Conservation (phyloP, 2,888 invertebrate species). For the Drosophila affinis region DNA sequence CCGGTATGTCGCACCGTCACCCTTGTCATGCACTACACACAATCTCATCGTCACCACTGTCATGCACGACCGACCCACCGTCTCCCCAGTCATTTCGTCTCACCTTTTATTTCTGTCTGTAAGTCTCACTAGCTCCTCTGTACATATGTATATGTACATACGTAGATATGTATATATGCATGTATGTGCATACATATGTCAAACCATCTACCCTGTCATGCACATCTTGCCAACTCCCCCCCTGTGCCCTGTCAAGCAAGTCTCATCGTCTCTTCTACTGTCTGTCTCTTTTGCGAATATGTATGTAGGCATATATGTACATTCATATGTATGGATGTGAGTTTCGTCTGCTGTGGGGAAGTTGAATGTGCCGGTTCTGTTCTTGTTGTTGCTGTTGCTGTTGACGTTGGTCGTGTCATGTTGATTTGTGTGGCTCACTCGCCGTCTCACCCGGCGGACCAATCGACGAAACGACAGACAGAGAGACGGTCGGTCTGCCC, state of each 20-base stretch:
- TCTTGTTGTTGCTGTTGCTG: constrained; percentile 52
- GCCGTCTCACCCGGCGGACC: constrained; percentile 46
- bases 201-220: neutral
- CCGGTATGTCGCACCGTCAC: too few species aligned
- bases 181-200: neutral
- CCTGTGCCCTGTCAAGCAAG: neutral
- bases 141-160: neutral
- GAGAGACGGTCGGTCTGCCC: constrained; percentile 14
- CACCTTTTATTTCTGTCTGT: constrained; percentile 24
- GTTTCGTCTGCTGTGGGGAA: constrained; percentile 49
- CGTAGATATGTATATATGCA: neutral
- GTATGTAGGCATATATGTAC: neutral
- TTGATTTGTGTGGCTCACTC: constrained; percentile 63
- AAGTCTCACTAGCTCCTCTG: constrained; percentile 36
- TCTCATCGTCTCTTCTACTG: neutral
- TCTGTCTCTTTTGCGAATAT: constrained; percentile 31
- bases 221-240: neutral
- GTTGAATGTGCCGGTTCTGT: constrained; percentile 78
- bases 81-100: neutral
- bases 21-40: neutral
- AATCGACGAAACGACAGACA: constrained; percentile 17
- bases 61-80: neutral
- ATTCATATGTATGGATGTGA: constrained; percentile 55
- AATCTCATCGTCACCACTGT: neutral
- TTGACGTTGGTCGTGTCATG: constrained; percentile 79